phyloP scores from a whole-genome alignment of 1,140 invertebrate genomes.

The Hylyphantes graminicola region DNA sequence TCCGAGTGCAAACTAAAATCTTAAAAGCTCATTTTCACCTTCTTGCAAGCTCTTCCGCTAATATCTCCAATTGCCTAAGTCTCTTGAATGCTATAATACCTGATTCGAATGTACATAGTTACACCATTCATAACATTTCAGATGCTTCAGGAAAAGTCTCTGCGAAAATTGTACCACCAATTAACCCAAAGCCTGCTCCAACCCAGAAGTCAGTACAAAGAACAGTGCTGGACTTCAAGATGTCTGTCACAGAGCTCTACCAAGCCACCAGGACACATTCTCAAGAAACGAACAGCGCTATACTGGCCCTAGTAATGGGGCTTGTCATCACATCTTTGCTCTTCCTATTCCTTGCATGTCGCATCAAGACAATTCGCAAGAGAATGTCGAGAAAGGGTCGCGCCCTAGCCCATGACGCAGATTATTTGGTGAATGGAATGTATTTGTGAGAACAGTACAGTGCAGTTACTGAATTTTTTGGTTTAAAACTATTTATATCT shows the following conservation, averaged over 20 bases:
- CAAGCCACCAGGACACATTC: constrained; percentile 60
- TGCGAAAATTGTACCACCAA: constrained; percentile 8
- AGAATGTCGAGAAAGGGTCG: constrained; percentile 81
- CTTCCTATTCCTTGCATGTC: constrained; percentile 82
- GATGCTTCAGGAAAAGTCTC: constrained; percentile 4
- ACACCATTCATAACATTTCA: too few relatives aligned
- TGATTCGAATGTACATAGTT: too few relatives aligned
- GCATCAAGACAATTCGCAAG: constrained; percentile 79
- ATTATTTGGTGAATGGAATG: constrained; percentile 98
- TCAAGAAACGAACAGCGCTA: constrained; percentile 74
- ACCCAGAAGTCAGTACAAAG: constrained; percentile 17
- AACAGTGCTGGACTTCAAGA: constrained; percentile 45
- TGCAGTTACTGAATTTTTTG: too few relatives aligned
- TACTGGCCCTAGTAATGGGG: constrained; percentile 84
- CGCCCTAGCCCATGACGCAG: constrained; percentile 91
- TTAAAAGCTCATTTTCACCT: too few relatives aligned
- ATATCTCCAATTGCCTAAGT: too few relatives aligned
- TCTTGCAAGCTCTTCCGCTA: too few relatives aligned
- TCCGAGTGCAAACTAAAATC: too few relatives aligned
- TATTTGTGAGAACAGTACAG: constrained; percentile 70
- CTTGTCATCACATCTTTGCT: constrained; percentile 78
- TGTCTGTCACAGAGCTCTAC: constrained; percentile 59
- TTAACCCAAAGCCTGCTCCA: neutral
- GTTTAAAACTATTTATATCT: too few relatives aligned
- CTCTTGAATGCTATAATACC: too few relatives aligned